Evolutionary conservation across 2,113 vertebrate genomes (phyloP).

Genomic region (Epinephelus cyanopodus): DNA sequence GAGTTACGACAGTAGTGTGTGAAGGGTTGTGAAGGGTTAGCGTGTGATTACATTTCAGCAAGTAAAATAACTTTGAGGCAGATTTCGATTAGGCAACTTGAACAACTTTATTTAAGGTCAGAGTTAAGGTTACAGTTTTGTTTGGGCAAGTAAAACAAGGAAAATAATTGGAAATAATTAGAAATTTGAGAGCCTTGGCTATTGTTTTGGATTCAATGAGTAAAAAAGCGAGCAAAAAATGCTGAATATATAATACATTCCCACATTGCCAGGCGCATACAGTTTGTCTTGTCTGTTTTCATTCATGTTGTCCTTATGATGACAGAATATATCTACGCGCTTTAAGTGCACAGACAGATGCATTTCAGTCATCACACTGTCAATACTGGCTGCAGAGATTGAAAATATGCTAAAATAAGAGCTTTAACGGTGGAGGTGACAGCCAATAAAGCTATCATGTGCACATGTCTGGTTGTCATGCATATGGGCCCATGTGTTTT

Average conservation of each 20-base stretch:
- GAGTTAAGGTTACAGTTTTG: slow-evolving; percentile 30
- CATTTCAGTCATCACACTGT: neutral
- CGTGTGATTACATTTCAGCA: slow-evolving; percentile 35
- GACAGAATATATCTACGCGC: neutral
- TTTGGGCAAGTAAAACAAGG: slow-evolving; percentile 31
- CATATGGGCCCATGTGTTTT: slow-evolving; percentile 39
- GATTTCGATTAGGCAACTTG: slow-evolving; percentile 31
- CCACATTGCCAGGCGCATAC: neutral
- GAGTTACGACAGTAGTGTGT: neutral
- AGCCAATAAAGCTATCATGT: slow-evolving; percentile 18
- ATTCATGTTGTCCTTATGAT: neutral
- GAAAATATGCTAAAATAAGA: neutral
- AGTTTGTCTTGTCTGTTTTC: neutral
- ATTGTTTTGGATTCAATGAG: neutral
- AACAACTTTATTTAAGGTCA: slow-evolving; percentile 39
- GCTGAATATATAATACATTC: neutral
- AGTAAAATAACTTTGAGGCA: slow-evolving; percentile 53
- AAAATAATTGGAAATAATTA: slow-evolving; percentile 36
- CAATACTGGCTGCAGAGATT: neutral
- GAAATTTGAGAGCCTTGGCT: slow-evolving; percentile 39
- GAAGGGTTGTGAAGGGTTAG: neutral
- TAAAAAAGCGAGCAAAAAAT: neutral
- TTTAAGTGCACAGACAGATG: neutral
- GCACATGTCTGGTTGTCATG: slow-evolving; percentile 38
- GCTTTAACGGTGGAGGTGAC: neutral